Conservation (phyloP, 30 jellyfish, hydroid and myxozoan species). For the Morbakka virulenta region DNA sequence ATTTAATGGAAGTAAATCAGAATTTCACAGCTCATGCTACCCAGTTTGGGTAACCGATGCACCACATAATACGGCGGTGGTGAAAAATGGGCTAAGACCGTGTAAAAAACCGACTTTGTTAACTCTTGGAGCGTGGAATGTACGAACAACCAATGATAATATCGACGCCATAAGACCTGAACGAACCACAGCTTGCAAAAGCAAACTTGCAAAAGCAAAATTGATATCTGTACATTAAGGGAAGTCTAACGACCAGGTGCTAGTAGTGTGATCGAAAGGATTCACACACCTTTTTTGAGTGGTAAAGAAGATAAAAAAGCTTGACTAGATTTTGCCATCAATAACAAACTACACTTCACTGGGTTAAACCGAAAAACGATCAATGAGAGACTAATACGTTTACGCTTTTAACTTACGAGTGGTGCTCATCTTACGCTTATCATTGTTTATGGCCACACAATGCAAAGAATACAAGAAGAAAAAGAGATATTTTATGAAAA, state of each 20-base stretch:
- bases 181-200: conserved; percentile 11
- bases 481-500: background rate
- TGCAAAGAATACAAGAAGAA: no score
- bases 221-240: conserved; percentile 20
- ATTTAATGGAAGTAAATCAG: no score
- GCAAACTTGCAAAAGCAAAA: no score
- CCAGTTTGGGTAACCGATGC: background rate
- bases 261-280: no score
- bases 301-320: background rate
- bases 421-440: conserved; percentile 24
- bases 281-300: background rate
- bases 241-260: no score
- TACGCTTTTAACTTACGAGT: no score
- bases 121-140: no score
- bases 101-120: background rate
- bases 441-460: conserved; percentile 9
- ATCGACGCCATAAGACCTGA: background rate
- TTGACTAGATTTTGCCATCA: no score
- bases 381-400: no score
- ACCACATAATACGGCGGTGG: background rate
- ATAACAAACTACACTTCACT: no score
- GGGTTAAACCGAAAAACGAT: no score
- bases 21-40: background rate
- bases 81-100: background rate
- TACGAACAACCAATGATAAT: background rate